Percentiles rank a stretch among this genome's conserved stretches.
phyloP scores from a whole-genome alignment of 2,797 vertebrate species.

The Parauchenoglanis punctatus region DNA sequence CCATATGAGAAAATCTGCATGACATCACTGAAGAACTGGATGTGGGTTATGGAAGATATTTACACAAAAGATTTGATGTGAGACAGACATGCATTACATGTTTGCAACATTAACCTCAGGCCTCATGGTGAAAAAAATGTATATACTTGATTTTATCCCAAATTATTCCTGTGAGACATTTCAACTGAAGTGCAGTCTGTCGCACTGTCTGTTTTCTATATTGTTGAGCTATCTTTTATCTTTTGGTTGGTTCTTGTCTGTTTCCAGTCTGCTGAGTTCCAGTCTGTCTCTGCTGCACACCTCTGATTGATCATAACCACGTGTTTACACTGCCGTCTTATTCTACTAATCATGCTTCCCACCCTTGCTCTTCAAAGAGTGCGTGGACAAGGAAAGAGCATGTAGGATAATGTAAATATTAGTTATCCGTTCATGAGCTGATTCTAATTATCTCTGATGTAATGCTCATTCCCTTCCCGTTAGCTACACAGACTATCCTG shows the following conservation, averaged over 20 bases:
- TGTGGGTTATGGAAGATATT: not conserved
- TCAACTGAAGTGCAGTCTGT: not conserved
- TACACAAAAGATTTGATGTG: not conserved
- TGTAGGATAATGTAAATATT: slow-evolving; percentile 78
- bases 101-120: not conserved
- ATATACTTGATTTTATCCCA: not conserved
- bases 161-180: not conserved
- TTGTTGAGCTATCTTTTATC: not conserved
- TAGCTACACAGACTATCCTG: slow-evolving; percentile 59
- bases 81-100: slow-evolving; percentile 10
- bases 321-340: slow-evolving; percentile 32
- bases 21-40: slow-evolving; percentile 4
- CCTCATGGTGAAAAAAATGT: not conserved
- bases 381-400: slow-evolving; percentile 68
- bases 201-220: not conserved
- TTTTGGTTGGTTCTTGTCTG: not conserved
- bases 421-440: slow-evolving; percentile 76
- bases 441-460: slow-evolving; percentile 81
- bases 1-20: not conserved
- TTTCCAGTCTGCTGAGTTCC: not conserved
- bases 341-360: slow-evolving; percentile 40
- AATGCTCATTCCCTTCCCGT: slow-evolving; percentile 62
- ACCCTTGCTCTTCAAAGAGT: slow-evolving; percentile 59
- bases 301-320: slow-evolving; percentile 34
- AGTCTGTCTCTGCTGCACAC: not conserved